A percentile compares a stretch with the other conserved stretches of the same genome.
Conservation (phyloP, 2,113 vertebrate genomes). For the Arothron firmamentum region DNA sequence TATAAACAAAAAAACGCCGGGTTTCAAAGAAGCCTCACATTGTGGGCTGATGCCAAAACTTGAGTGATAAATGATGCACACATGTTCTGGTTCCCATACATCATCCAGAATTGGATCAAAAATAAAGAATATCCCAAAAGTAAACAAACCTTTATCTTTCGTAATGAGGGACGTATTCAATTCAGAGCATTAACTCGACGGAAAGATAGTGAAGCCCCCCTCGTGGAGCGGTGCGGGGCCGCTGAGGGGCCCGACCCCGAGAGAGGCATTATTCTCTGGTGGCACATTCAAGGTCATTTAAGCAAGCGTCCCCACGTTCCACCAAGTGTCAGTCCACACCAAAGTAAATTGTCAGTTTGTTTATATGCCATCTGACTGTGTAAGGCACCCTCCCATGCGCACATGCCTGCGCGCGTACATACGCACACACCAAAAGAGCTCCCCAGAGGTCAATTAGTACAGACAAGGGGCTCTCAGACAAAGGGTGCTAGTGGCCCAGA, state of each 20-base stretch:
- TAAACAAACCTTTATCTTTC: neutral
- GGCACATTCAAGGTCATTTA: constrained; percentile 76
- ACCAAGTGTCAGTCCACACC: constrained; percentile 76
- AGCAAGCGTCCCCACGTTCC: constrained; percentile 71
- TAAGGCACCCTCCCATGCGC: constrained; percentile 63
- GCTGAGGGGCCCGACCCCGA: constrained; percentile 26
- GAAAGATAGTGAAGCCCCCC: constrained; percentile 20
- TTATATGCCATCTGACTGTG: constrained; percentile 80
- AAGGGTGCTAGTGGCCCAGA: constrained; percentile 74
- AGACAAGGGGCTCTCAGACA: constrained; percentile 77
- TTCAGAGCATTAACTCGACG: neutral
- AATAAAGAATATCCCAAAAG: neutral
- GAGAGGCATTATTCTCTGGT: constrained; percentile 58
- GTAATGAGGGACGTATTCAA: neutral
- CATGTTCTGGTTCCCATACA: neutral
- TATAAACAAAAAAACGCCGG: constrained; percentile 35
- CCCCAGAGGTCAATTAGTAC: constrained; percentile 81
- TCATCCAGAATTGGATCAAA: neutral
- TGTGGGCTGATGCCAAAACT: constrained; percentile 8
- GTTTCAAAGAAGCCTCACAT: constrained; percentile 22
- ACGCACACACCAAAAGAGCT: constrained; percentile 69
- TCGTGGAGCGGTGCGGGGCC: constrained; percentile 11
- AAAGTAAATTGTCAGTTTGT: constrained; percentile 82
- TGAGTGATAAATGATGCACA: constrained; percentile 15
- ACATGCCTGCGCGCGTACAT: constrained; percentile 32